Evolutionary conservation across 2,888 invertebrate genomes (phyloP), one percentile per base, ranked within the genome.

Genomic region (Melinaea menophilus): DNA sequence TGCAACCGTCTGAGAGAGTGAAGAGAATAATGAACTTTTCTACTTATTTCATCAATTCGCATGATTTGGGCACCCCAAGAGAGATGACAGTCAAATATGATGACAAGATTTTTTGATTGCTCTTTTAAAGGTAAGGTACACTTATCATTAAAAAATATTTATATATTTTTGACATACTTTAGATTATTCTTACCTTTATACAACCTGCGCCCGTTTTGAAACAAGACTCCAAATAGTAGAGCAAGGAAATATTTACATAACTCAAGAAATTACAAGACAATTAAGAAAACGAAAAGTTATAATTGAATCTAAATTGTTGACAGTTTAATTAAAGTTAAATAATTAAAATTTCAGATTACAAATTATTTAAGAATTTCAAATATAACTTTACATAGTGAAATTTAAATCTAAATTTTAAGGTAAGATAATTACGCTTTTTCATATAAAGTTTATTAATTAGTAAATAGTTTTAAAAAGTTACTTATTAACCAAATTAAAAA

Each of bases 341-440:
- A 22, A 22, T 22, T 22, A 22, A 22, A 22, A 22, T 22, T 22
- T 22, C 22, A 22, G 22, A 22, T 22, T 22, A 22, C 22, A 22
- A 22, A 22, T 22, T 22, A 90, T 74, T 84, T 95, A 71, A 92
- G 90, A 76, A 91, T 92, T 70, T 93, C 93, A 62, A 94, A 94
- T 79, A 92, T 95, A 61, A 92, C 94, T 13, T 76, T 90, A 72
- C 85, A 88, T 61, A 93, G 93, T 77, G 93, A 94, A 72, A 90
- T 94, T 73, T 93, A 93, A 90, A 88, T 95, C 72, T 88, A 94
- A 74, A 94, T 93, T 76, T 92, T 94, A 76, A 93, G 93, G 94
- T 94, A 87, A 92, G 92, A 56, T 13, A 55, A n/a, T 56, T 41
- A 55, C 22, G 22, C 22, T 3, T n/a, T 34, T 12, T 33, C n/a